Percentiles rank a stretch among this genome's conserved stretches.
Evolutionary conservation across 2,888 invertebrate species (phyloP).

Genomic region (Tinea pellionella): DNA sequence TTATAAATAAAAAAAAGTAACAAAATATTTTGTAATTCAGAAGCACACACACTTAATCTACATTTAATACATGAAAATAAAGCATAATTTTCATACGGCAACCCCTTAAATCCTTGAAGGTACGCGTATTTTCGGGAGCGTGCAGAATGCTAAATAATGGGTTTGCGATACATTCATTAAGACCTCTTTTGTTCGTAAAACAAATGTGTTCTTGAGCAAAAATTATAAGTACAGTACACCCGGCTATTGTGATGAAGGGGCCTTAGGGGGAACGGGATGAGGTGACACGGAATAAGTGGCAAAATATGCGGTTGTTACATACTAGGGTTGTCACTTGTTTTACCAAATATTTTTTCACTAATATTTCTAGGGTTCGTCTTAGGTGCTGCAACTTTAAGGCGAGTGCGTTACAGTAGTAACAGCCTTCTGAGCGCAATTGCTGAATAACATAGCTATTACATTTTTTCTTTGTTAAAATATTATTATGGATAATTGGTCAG

Average conservation of each 20-base stretch:
- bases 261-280: slow-evolving; percentile 23
- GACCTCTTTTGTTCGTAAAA: slow-evolving; percentile 47
- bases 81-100: not conserved
- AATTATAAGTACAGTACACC: slow-evolving; percentile 60
- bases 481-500: too few relatives aligned
- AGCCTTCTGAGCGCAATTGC: too few relatives aligned
- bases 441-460: too few relatives aligned
- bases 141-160: slow-evolving; percentile 58
- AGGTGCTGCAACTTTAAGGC: too few relatives aligned
- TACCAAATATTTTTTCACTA: too few relatives aligned
- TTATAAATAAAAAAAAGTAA: too few relatives aligned
- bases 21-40: too few relatives aligned
- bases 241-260: slow-evolving; percentile 38
- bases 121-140: slow-evolving; percentile 3
- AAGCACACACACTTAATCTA: too few relatives aligned
- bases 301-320: slow-evolving; percentile 23
- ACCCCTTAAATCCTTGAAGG: slow-evolving; percentile 3
- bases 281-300: slow-evolving; percentile 53
- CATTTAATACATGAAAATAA: not conserved
- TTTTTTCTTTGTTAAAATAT: too few relatives aligned
- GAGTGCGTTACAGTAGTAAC: too few relatives aligned
- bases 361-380: too few relatives aligned
- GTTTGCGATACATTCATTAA: slow-evolving; percentile 66
- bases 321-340: not conserved
- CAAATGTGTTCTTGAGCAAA: slow-evolving; percentile 61